Base-by-base conservation (phyloP, 2,113 vertebrate species). In the Coracopsis vasa region DNA sequence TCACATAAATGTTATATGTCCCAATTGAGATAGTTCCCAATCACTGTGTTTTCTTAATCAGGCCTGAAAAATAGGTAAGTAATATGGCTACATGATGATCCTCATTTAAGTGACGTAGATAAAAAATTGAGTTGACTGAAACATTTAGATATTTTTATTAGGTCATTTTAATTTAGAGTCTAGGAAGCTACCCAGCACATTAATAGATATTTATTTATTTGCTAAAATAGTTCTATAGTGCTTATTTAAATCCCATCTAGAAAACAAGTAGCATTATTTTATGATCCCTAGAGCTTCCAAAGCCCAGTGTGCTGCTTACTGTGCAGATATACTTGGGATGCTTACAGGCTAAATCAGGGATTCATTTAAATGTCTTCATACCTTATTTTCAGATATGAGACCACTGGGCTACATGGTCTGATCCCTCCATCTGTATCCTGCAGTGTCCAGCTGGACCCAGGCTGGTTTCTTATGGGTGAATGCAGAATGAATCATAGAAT, bases 171-270 rank as follows among this genome's bases (percentile, higher is more conserved):
- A 85, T 84, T 97, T 60, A 29, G 45, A 91, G 47, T 70, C 56
- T 29, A 95, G 79, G 90, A 91, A 94, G 54, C 58, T 83, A 72
- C 72, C 33, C 29, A 45, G 83, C 61, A 75, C 60, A 91, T 94
- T 88, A 95, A 93, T 77, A 69, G 51, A 47, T 86, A 81, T 93
- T 95, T 96, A 94, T 64, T 90, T 78, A 94, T 81, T 95, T 92
- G 60, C 73, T 94, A n/a, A 86, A 92, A 16, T 37, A 54, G 29
- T 89, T 95, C 29, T 85, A 19, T 37, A 60, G 39, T 64, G 24
- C 47, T 82, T 80, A 72, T 77, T 93, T 80, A 80, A 95, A 85
- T 85, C 45, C 13, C 48, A 13, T 45, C 58, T 83, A 60, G 23
- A 53, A 88, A 83, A 50, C 42, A 86, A 82, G n/a, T 31, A 33